These are phyloP conservation scores for Nerophis lumbriciformis DNA, from an alignment of 2,113 vertebrate species.

Conservation along the genomic window DNA sequence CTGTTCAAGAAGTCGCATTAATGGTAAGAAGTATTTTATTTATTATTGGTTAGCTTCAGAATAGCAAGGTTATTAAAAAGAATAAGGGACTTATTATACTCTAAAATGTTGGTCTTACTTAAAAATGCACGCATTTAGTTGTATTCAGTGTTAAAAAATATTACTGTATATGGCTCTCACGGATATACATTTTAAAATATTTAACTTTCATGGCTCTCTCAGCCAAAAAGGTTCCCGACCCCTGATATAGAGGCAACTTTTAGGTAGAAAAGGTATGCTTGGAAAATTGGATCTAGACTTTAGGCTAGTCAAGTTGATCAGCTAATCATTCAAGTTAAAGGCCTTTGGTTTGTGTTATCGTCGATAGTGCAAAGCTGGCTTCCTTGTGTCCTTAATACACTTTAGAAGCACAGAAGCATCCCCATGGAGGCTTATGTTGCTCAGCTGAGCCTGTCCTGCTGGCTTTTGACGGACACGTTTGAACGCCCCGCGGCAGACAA, in stretches of 20 bases:
- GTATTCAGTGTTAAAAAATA: no score
- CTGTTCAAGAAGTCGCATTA: no score
- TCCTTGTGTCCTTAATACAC: slow-evolving; percentile 6
- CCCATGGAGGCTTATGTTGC: slow-evolving; percentile 34
- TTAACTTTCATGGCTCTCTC: no score
- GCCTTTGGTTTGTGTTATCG: neutral
- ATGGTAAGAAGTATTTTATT: no score
- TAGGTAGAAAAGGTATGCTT: neutral
- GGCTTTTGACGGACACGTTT: slow-evolving; percentile 27
- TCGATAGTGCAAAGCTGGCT: slow-evolving; percentile 6
- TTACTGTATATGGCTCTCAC: no score
- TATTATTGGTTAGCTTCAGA: no score
- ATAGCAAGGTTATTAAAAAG: no score
- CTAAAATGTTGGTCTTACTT: no score
- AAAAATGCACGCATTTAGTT: no score
- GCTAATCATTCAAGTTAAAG: neutral
- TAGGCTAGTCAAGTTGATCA: neutral
- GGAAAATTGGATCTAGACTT: neutral
- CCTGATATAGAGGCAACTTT: neutral
- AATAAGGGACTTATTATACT: no score
- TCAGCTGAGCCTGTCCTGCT: slow-evolving; percentile 32
- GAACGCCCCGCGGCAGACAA: slow-evolving; percentile 29
- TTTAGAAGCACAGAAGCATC: neutral
- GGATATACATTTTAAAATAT: no score
- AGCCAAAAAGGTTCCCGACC: no score